These are phyloP conservation scores for Crenuchus spilurus DNA, from an alignment of 2,797 vertebrate species.

Conservation along the genomic window DNA sequence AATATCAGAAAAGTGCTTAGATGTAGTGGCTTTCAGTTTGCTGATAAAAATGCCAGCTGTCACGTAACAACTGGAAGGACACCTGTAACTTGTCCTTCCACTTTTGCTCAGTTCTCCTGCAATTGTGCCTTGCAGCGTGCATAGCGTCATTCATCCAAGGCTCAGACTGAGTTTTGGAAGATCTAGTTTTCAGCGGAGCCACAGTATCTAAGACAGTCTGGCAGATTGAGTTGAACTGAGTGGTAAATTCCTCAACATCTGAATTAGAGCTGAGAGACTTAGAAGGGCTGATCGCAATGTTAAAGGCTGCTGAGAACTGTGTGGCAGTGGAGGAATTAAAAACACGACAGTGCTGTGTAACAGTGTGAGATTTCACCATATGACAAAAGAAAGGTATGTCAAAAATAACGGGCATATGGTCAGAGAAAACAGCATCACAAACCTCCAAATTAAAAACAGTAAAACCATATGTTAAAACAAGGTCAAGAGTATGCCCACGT, in stretches of 20 bases:
- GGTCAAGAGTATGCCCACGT: neutral
- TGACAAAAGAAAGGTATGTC: neutral
- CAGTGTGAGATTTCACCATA: neutral
- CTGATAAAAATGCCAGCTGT: neutral
- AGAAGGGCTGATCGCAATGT: neutral
- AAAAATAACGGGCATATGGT: slow-evolving; percentile 1
- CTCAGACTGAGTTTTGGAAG: neutral
- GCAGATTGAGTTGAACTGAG: neutral
- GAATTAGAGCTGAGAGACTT: neutral
- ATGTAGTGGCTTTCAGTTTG: neutral
- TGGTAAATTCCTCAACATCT: neutral
- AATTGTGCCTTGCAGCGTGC: neutral
- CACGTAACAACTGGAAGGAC: neutral
- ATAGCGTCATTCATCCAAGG: neutral
- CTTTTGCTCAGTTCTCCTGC: neutral
- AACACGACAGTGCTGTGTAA: neutral
- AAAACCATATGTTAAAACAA: slow-evolving; percentile 3
- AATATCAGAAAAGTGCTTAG: slow-evolving; percentile 5
- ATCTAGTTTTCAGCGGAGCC: neutral
- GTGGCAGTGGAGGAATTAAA: slow-evolving; percentile 1
- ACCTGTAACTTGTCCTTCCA: neutral
- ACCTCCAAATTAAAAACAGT: neutral
- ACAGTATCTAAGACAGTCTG: neutral
- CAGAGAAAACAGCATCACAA: neutral
- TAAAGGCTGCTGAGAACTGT: neutral